Evolutionary conservation across 1,140 invertebrate species (phyloP).

Genomic region (Drosophila repleta): DNA sequence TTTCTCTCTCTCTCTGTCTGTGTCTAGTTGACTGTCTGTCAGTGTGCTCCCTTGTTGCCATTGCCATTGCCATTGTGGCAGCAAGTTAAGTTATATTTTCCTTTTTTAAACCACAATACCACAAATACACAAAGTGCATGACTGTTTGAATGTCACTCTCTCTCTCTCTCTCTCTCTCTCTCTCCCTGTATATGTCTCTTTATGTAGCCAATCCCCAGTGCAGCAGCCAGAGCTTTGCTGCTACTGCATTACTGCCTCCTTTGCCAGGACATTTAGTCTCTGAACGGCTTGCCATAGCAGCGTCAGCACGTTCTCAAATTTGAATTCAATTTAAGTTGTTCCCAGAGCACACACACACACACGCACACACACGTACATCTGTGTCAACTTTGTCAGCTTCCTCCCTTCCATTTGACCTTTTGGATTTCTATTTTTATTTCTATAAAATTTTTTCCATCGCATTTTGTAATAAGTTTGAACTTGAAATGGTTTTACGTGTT

Average conservation of each 20-base stretch:
- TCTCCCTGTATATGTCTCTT: constrained; percentile 22
- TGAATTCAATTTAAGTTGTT: constrained; percentile 74
- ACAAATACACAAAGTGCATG: constrained; percentile 28
- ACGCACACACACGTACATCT: background rate
- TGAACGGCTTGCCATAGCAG: constrained; percentile 50
- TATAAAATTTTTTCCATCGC: constrained; percentile 14
- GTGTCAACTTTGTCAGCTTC: background rate
- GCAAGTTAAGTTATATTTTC: constrained; percentile 42
- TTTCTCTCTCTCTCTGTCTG: no score
- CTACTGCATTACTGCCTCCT: background rate
- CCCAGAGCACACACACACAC: constrained; percentile 27
- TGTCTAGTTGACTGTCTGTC: constrained; percentile 14
- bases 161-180: constrained; percentile 8
- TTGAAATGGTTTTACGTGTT: constrained; percentile 60
- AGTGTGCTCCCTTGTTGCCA: constrained; percentile 28
- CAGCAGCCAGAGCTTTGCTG: constrained; percentile 8
- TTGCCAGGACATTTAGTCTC: constrained; percentile 37
- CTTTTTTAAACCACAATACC: constrained; percentile 46
- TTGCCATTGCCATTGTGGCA: constrained; percentile 52
- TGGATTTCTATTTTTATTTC: constrained; percentile 24
- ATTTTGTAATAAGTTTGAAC: constrained; percentile 60
- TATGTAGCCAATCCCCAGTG: constrained; percentile 42
- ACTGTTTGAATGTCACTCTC: constrained; percentile 9
- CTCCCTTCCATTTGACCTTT: constrained; percentile 51
- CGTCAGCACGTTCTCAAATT: constrained; percentile 68